Percentiles rank a stretch among this genome's conserved stretches.
phyloP scores from a whole-genome alignment of 2,113 vertebrate species.

The Puntigrus tetrazona region DNA sequence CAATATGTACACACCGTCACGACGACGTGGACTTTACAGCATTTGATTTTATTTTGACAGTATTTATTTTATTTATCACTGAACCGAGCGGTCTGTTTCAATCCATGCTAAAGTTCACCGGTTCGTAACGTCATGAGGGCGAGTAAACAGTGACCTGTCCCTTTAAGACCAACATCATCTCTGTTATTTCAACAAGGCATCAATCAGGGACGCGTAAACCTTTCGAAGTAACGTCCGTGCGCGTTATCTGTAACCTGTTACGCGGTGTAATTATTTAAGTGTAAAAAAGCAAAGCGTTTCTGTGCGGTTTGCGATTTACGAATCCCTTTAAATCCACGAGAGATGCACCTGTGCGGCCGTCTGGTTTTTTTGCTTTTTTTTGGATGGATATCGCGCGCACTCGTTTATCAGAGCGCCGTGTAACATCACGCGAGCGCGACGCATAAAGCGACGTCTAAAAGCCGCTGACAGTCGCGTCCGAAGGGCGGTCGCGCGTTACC shows the following conservation, averaged over 20 bases:
- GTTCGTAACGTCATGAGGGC: background rate
- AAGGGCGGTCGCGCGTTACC: slow-evolving; percentile 8
- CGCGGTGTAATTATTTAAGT: background rate
- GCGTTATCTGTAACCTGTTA: background rate
- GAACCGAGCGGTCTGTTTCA: too few species aligned
- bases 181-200: background rate
- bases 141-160: slow-evolving; percentile 1
- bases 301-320: background rate
- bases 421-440: background rate
- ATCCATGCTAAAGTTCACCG: background rate
- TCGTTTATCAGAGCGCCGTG: background rate
- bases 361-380: slow-evolving; percentile 14
- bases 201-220: background rate
- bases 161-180: slow-evolving; percentile 12
- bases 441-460: background rate
- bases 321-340: slow-evolving; percentile 40
- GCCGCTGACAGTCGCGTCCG: background rate
- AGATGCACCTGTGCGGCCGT: slow-evolving; percentile 51
- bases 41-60: too few species aligned
- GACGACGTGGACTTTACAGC: too few species aligned
- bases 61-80: too few species aligned
- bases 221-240: background rate
- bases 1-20: too few species aligned
- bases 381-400: background rate
- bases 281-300: slow-evolving; percentile 28